Evolutionary conservation across 2,888 invertebrate genomes (phyloP), one percentile per base, ranked within the genome.

Genomic region (Leuctra nigra): DNA sequence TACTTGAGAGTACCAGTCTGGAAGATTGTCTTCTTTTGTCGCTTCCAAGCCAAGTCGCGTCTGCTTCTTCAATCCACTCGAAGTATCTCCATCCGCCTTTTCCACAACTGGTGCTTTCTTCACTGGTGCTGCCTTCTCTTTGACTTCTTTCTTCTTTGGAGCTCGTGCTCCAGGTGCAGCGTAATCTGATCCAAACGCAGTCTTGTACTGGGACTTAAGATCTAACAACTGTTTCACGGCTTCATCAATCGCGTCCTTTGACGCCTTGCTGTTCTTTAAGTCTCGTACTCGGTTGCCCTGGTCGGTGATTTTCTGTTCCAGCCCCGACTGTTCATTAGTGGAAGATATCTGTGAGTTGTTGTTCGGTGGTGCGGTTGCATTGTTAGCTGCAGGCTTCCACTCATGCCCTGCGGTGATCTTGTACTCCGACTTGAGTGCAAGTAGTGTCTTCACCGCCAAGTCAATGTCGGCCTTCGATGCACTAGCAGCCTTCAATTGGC

Each of bases 1-100:
- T 55, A 89, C 90, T 76, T 97, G 97, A 0, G 95, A 91, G 72
- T 98, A 99, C 99, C 99, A 99, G 60, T 98, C 97, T 0, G 97
- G 80, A 24, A 99, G 77, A 70, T 95, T 92, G 22, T 90, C 93
- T 65, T 87, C 87, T 71, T 99, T 99, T 64, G 82, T 87, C 0
- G 88, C 92, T 72, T 98, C 98, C 20, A 99, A 72, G 1, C 99
- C 97, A 6, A 99, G 75, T 53, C 95, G 80, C 0, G 97, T 96
- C 68, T 94, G 85, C 68, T 97, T 97, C 75, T 97, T 96, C 0
- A 74, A 73, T 0, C 75, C 77, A 0, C 77, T 68, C 7, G 80
- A 78, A 22, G 4, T 22, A 36, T 1, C 24, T 33, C 33, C 41
- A 35, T 53, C 59, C 16, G 53, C 22, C 22, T 47, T 55, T 22